Percentiles rank a stretch among this genome's conserved stretches.
Evolutionary conservation across 2,113 vertebrate genomes (phyloP).

Genomic region (Centropus unirufus): DNA sequence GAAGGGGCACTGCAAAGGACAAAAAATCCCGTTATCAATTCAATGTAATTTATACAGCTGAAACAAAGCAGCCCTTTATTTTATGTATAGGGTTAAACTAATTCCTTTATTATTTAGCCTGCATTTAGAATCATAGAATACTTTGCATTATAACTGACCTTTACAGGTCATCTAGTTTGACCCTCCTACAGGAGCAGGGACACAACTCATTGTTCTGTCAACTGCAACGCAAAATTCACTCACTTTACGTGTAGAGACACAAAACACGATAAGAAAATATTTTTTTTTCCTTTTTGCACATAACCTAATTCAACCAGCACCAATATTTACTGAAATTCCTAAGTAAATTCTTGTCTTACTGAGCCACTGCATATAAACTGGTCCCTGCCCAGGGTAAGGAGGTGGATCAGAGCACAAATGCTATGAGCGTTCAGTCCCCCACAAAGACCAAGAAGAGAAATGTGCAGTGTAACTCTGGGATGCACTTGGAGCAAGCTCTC

Average conservation of each 20-base stretch:
- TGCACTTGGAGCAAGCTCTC: not conserved
- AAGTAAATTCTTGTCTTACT: not conserved
- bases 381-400: not conserved
- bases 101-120: not conserved
- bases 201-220: not conserved
- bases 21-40: not conserved
- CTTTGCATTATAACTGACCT: too few relatives aligned
- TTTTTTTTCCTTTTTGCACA: not conserved
- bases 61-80: not conserved
- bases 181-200: too few relatives aligned
- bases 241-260: accelerated
- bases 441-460: accelerated
- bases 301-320: not conserved
- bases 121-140: not conserved
- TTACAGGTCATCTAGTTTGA: too few relatives aligned
- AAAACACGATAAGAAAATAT: accelerated
- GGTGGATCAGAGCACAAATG: not conserved
- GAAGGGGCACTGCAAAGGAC: not conserved
- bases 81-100: not conserved
- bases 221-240: not conserved
- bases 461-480: accelerated
- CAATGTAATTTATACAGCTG: not conserved
- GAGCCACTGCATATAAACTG: not conserved
- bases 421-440: accelerated
- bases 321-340: not conserved